phyloP scores from a whole-genome alignment of 2,888 invertebrate genomes.

The Synergus itoensis region DNA sequence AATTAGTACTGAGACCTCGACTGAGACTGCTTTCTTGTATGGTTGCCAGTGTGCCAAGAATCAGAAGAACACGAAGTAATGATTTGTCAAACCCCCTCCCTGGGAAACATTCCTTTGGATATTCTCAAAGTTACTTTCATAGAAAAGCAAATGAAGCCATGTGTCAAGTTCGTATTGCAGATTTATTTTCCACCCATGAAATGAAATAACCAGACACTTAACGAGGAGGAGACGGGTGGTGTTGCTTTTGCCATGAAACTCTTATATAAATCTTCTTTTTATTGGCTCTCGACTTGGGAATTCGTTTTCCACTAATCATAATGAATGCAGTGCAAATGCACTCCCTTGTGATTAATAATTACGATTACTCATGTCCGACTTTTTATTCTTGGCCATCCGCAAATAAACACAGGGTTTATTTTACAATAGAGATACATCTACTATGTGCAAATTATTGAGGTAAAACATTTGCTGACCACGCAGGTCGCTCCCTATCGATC shows the following conservation, averaged over 20 bases:
- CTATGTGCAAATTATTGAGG: constrained; percentile 19
- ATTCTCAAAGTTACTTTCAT: constrained; percentile 27
- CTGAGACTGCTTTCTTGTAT: background rate
- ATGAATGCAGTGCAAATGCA: background rate
- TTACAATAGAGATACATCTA: background rate
- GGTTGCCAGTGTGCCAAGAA: constrained; percentile 32
- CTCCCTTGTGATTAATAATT: too few relatives aligned
- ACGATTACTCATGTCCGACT: too few relatives aligned
- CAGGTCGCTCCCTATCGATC: constrained; percentile 54
- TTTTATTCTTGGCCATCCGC: background rate
- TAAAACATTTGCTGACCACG: constrained; percentile 45
- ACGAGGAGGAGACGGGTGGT: constrained; percentile 15
- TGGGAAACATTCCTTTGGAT: constrained; percentile 25
- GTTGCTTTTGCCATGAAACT: constrained; percentile 9
- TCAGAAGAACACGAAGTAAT: constrained; percentile 21
- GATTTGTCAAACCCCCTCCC: constrained; percentile 30
- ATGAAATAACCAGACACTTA: constrained; percentile 21
- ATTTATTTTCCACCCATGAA: constrained; percentile 33
- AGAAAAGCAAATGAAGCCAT: constrained; percentile 37
- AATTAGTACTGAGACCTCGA: constrained; percentile 16
- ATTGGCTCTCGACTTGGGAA: background rate
- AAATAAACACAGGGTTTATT: constrained; percentile 4
- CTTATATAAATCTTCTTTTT: constrained; percentile 30
- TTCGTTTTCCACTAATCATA: background rate
- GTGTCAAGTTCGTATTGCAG: constrained; percentile 37